A percentile compares a stretch with the other conserved stretches of the same genome.
Evolutionary conservation across 92 coral and sea anemone species (phyloP).

Genomic region (Chrysogorgia sp.): DNA sequence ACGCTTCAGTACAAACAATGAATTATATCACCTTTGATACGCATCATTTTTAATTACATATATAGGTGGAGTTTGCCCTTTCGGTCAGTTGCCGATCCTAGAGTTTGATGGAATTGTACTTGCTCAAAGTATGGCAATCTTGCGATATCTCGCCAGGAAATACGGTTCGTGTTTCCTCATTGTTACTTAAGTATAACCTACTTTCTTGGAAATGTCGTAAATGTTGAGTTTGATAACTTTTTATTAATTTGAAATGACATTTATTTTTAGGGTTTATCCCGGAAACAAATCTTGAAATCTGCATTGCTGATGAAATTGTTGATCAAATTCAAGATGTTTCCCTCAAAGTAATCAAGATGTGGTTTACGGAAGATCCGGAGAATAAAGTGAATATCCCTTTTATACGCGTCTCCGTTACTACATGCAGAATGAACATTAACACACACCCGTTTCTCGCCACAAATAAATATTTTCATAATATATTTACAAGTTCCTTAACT

Average conservation of each 20-base stretch:
- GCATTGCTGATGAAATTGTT: slow-evolving; percentile 50
- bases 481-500: too few species aligned
- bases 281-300: slow-evolving; percentile 23
- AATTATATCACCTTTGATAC: too few species aligned
- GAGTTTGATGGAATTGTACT: slow-evolving; percentile 38
- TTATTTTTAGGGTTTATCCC: slow-evolving; percentile 47
- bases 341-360: slow-evolving; percentile 44
- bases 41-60: neutral
- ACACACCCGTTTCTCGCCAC: too few species aligned
- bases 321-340: slow-evolving; percentile 43
- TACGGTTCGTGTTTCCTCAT: slow-evolving; percentile 11
- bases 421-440: too few species aligned
- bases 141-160: slow-evolving; percentile 37
- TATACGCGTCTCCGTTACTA: too few species aligned
- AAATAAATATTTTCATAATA: too few species aligned
- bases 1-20: too few species aligned
- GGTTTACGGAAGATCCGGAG: slow-evolving; percentile 46
- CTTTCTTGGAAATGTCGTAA: too few species aligned
- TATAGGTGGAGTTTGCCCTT: slow-evolving; percentile 35
- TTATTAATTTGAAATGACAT: neutral
- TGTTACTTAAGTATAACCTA: neutral
- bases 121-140: slow-evolving; percentile 44
- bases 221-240: neutral
- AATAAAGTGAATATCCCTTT: slow-evolving; percentile 25
- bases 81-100: slow-evolving; percentile 29